Evolutionary conservation across 1,140 invertebrate species (phyloP), one percentile per base, ranked within the genome.

Genomic region (Monomorium pharaonis): DNA sequence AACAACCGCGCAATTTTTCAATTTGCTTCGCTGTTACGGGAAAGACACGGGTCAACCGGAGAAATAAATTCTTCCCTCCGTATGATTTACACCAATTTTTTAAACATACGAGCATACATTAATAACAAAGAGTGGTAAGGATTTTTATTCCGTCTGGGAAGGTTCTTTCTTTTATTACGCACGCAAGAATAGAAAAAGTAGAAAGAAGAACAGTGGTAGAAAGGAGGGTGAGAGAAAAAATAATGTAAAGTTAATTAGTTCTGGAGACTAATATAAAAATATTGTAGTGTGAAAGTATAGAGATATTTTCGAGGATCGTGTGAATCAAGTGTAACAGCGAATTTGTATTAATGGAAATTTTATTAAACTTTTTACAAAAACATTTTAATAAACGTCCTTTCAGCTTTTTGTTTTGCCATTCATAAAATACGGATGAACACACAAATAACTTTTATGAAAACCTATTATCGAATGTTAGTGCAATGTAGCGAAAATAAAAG

Each of bases 341-440:
- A 30, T 81, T 81, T 81, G 6, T 72, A 56, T 72, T 47, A 74
- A 74, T 83, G 51, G n/a, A 74, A 3, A 74, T 83, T 83, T 81
- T 60, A 72, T 83, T 74, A 83, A 72, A 56, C 37, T 83, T 58
- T 47, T 30, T 72, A 42, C 37, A 58, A 83, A 72, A 74, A 70
- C 37, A 60, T 83, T 83, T 83, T 72, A 83, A 83, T 74, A 54
- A 72, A 58, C 51, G 56, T 58, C 21, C 37, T 60, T 83, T 58
- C 51, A 54, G 37, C 42, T 47, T 58, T 83, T 58, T 56, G 44
- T 83, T 83, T 83, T 49, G 37, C 51, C 18, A 74, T 47, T 2
- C 37, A 74, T 6, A 74, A 81, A 83, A 58, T 74, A 33, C 16
- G 37, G 51, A 33, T 24, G 51, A 47, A 74, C 54, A n/a, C 37